Conservation (phyloP, 1,140 invertebrate genomes). For the Coenobita brevimanus region DNA sequence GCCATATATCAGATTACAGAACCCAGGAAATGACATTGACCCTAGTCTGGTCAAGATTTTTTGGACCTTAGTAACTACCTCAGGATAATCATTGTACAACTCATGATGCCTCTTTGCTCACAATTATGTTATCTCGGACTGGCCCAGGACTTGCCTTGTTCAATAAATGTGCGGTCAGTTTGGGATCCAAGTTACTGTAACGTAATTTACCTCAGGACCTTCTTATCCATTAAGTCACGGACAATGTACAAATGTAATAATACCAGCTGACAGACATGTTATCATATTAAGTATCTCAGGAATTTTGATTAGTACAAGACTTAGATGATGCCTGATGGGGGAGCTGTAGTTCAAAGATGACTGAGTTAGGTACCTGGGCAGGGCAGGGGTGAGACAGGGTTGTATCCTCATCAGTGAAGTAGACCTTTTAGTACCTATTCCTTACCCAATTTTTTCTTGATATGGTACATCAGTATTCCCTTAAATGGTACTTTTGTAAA, state of each 20-base stretch:
- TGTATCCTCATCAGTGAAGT: no score
- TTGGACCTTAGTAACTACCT: slow-evolving; percentile 38
- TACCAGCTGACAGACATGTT: slow-evolving; percentile 43
- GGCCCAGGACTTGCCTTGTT: slow-evolving; percentile 32
- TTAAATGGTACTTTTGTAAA: no score
- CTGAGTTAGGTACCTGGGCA: no score
- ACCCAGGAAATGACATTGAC: background rate
- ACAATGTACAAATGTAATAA: slow-evolving; percentile 48
- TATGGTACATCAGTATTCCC: no score
- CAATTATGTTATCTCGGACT: background rate
- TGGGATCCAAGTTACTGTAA: background rate
- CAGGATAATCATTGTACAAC: slow-evolving; percentile 52
- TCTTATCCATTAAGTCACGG: slow-evolving; percentile 62
- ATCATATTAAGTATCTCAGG: slow-evolving; percentile 54
- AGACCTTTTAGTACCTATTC: no score
- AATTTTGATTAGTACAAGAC: slow-evolving; percentile 54
- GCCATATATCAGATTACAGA: no score
- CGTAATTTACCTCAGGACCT: slow-evolving; percentile 50
- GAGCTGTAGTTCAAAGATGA: no score
- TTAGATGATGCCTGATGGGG: no score
- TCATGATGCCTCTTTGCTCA: background rate
- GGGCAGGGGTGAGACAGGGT: no score
- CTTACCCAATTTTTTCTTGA: no score
- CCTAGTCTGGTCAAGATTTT: background rate
- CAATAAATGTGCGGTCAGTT: slow-evolving; percentile 34